Evolutionary conservation across 2,113 vertebrate genomes (phyloP), one percentile per base, ranked within the genome.

Genomic region (Triplophysa dalaica): DNA sequence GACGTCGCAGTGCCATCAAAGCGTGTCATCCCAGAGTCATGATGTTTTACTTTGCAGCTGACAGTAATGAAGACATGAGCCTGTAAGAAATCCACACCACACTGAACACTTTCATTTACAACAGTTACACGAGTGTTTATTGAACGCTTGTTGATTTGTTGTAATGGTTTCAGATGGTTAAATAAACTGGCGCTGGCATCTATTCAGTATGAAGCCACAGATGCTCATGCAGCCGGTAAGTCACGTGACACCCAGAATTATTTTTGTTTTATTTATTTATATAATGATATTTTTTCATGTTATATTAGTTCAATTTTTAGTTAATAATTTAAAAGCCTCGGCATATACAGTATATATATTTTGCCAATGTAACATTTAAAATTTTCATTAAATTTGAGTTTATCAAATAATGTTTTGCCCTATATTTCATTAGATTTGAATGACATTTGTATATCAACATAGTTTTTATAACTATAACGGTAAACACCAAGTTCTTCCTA

Each of bases 11-110:
- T 88, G 98, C 98, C 12, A 95, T 99, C 83, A 99, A 97, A 93
- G 94, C 97, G 75, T 98, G 93, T 82, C 98, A 99, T 85, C 95
- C 95, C 45, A 92, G 96, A 66, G 94, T 96, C 90, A 97, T 96
- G 94, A 94, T 95, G 83, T 98, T 99, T 89, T 99, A 96, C 88
- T 99, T 99, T 88, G 98, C 97, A 1, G 96, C 97, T 66, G 97
- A 99, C 87, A 97, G 89, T 89, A 88, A 88, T 7, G 95, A 96
- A 61, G 97, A 98, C 85, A 98, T 99, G 97, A 98, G 93, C 41
- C 19, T 90, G 98, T 99, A 93, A 96, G 96, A 94, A n/a, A 54
- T 54, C 5, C 14, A 6, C 14, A 54, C 50, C 50, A 54, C 50
- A 22, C 12, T 21, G 29, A 72, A 58, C 29, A 73, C 12, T 11